Evolutionary conservation across 2,797 vertebrate genomes (phyloP).

Genomic region (Propithecus perrieri): DNA sequence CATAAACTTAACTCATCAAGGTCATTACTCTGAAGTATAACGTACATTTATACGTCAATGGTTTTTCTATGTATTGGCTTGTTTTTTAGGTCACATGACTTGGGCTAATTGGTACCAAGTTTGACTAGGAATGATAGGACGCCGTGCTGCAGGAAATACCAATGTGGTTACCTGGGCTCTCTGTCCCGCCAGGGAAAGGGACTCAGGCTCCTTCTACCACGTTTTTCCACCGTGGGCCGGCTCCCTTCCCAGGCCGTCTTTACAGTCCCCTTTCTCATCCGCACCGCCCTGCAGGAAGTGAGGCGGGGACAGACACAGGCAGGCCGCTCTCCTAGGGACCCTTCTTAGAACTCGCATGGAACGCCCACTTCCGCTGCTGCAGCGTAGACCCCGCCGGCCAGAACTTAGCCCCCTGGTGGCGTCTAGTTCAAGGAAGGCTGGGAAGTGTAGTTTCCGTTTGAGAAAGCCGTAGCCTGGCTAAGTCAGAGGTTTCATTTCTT

Average conservation of each 20-base stretch:
- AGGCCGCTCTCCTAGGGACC: neutral
- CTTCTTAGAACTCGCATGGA: neutral
- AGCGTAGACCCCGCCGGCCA: neutral
- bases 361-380: accelerated
- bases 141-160: neutral
- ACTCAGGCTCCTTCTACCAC: neutral
- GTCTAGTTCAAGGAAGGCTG: neutral
- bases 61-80: neutral
- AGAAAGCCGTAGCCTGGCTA: neutral
- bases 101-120: neutral
- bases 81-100: neutral
- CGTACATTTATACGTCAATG: neutral
- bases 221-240: accelerated
- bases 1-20: neutral
- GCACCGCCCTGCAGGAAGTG: neutral
- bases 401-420: neutral
- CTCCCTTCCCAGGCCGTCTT: neutral
- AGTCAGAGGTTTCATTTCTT: neutral
- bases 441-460: neutral
- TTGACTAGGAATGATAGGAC: neutral
- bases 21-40: neutral
- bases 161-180: accelerated
- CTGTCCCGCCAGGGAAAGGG: accelerated
- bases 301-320: neutral
- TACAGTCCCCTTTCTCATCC: accelerated